A percentile compares a stretch with the other conserved stretches of the same genome.
Evolutionary conservation across 1,140 invertebrate species (phyloP).

Genomic region (Caenorhabditis latens): DNA sequence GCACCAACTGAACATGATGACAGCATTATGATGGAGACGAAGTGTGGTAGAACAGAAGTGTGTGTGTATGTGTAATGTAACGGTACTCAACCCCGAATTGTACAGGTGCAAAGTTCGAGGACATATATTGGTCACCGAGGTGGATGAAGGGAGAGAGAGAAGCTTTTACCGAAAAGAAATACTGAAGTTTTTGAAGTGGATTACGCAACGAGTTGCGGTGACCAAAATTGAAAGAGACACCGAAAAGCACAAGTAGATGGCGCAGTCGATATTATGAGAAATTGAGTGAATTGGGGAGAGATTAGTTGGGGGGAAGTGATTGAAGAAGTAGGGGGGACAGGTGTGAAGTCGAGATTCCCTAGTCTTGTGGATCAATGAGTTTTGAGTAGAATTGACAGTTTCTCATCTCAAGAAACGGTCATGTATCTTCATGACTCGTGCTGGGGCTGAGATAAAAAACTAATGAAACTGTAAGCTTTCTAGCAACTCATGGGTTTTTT

Average conservation of each 20-base stretch:
- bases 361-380: no score
- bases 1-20: slow-evolving; percentile 45
- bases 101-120: slow-evolving; percentile 53
- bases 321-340: background rate
- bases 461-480: no score
- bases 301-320: background rate
- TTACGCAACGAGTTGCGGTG: slow-evolving; percentile 41
- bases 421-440: no score
- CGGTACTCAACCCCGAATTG: background rate
- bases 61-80: background rate
- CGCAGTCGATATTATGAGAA: background rate
- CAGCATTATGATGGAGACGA: slow-evolving; percentile 28
- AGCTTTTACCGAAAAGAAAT: background rate
- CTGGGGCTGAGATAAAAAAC: no score
- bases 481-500: no score
- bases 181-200: slow-evolving; percentile 41
- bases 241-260: background rate
- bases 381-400: no score
- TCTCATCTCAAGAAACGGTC: no score
- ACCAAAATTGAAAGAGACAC: slow-evolving; percentile 34
- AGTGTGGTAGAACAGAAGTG: background rate
- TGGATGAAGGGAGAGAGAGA: background rate
- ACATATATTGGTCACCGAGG: background rate
- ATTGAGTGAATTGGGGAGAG: background rate
- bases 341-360: background rate